Evolutionary conservation across 2,113 vertebrate species (phyloP), one percentile per base, ranked within the genome.

Genomic region (Beaufortia kweichowensis): DNA sequence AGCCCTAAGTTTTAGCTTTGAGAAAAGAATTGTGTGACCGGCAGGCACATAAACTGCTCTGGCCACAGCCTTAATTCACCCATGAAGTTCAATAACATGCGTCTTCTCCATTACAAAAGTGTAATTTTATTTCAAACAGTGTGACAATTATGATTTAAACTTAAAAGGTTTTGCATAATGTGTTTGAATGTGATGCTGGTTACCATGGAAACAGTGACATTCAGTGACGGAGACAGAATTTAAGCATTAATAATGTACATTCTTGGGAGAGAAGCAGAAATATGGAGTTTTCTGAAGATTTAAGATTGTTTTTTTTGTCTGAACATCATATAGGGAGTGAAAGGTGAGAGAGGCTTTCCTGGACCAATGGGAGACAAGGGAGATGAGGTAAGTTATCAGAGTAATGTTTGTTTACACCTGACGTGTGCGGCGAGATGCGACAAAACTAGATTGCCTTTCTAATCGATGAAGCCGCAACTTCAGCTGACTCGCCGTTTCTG

Each of bases 311-410:
- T 3, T n/a, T 61, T 71, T 48, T 70, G 17, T 76, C 56, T 74
- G 83, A 53, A 57, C 2, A 87, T 80, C 86, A 89, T 87, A 48
- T 73, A 99, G 97, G 97, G 97, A 84, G 93, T 85, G 83, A 99
- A 99, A 92, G 97, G 97, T 84, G 97, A 99, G 85, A 90, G 96
- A 82, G 97, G 97, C 50, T 97, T 96, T 88, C 89, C 95, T 79
- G 97, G 97, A 3, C 91, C 95, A 56, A 67, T 64, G 0, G 97
- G 96, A 80, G 95, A 96, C 75, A 98, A 97, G 88, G 97, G 97
- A 0, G 94, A 98, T 61, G 95, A 98, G 95, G 97, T 99, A 91
- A 81, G 89, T 84, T 26, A n/a, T 11, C 17, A 75, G 6, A 21
- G 78, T 79, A 78, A 82, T 12, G 33, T 43, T 35, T 35, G 8